Evolutionary conservation across 2,888 invertebrate species (phyloP), one percentile per base, ranked within the genome.

Genomic region (Oligia strigilis): DNA sequence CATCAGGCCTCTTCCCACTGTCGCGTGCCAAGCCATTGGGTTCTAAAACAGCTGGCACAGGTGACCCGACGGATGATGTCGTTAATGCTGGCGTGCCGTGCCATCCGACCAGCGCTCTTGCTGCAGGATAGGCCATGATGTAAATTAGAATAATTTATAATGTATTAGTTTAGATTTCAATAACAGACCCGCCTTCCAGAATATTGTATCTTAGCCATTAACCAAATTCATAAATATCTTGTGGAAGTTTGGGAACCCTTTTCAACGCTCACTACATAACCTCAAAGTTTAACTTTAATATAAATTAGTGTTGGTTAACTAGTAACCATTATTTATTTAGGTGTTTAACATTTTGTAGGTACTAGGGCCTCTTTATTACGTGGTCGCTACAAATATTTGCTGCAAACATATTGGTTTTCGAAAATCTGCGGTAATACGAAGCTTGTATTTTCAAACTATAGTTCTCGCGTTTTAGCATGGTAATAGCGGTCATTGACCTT

Each of bases 171-270:
- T 40, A 40, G 43, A 46, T 60, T 77, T 52, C 5, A 77, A 65
- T 71, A 66, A 36, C 4, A n/a, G 58, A 11, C 49, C 40, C 9
- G 23, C 52, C 36, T n/a, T 77, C 58, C 23, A 66, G 65, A 78
- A 81, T 72, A 83, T 78, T 66, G 65, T 83, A 55, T n/a, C n/a
- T n/a, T 29, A 55, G 1, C 40, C 66, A 71, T 81, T 77, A 71
- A 43, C 49, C 11, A 64, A 64, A 52, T 65, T 43, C 13, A 67
- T 75, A 81, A 66, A 83, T 29, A 29, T 29, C 29, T 29, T 29
- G 66, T 66, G 23, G 8, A 73, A 87, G 77, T 77, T 85, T 13
- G 49, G 5, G 11, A 40, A 87, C 84, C 85, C 85, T 87, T 82
- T 87, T 80, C 87, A 66, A 52, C 66, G 76, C 74, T 46, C 19